Evolutionary conservation across 2,888 invertebrate species (phyloP).

Genomic region (Tinea pellionella): DNA sequence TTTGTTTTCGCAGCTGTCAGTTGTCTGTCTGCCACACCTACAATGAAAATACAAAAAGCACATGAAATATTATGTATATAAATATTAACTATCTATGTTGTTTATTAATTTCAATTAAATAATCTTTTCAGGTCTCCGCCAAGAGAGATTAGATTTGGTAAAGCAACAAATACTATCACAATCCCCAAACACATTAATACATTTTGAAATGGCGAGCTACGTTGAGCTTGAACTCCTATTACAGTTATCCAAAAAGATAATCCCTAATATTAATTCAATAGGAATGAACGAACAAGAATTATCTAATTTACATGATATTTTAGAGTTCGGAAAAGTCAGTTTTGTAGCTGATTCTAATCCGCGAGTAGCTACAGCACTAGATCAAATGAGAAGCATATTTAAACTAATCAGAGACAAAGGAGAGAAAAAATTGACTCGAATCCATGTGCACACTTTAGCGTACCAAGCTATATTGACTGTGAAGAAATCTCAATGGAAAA

Average conservation of each 20-base stretch:
- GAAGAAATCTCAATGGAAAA: slow-evolving; percentile 78
- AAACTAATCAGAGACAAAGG: slow-evolving; percentile 55
- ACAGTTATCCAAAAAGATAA: slow-evolving; percentile 73
- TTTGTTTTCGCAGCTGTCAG: too few species aligned
- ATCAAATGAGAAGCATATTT: slow-evolving; percentile 82
- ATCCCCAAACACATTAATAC: slow-evolving; percentile 71
- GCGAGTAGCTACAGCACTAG: slow-evolving; percentile 80
- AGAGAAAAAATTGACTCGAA: slow-evolving; percentile 73
- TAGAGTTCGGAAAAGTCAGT: slow-evolving; percentile 77
- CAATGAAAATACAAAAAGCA: too few species aligned
- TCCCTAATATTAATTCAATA: slow-evolving; percentile 82
- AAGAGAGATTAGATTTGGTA: slow-evolving; percentile 72
- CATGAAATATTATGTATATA: neutral
- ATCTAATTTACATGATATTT: slow-evolving; percentile 78
- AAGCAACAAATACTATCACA: slow-evolving; percentile 74
- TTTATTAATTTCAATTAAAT: too few species aligned
- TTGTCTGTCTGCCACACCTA: too few species aligned
- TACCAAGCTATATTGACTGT: slow-evolving; percentile 85
- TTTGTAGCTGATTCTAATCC: slow-evolving; percentile 83
- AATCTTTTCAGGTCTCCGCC: slow-evolving; percentile 70
- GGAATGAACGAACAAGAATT: slow-evolving; percentile 93
- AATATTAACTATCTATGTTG: too few species aligned
- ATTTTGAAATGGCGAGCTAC: slow-evolving; percentile 91
- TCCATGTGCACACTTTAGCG: slow-evolving; percentile 89
- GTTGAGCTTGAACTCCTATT: slow-evolving; percentile 76